Base-by-base conservation (phyloP, 2,113 vertebrate genomes). In the Triplophysa tibetana region DNA sequence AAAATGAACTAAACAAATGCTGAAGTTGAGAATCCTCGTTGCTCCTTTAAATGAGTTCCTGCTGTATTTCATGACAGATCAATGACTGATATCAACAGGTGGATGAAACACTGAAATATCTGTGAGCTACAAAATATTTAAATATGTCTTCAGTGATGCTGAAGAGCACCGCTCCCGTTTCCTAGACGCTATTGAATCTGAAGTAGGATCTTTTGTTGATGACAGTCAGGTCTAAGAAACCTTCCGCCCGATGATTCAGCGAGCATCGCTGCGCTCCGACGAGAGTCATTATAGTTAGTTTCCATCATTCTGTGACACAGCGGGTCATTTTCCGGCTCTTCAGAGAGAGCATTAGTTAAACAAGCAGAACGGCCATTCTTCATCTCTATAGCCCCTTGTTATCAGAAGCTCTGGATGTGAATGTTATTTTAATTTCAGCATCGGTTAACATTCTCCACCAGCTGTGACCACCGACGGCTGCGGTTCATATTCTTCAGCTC, bases 61-160 rank as follows among this genome's bases (percentile, higher is more conserved):
- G 33, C 33, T 38, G 33, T 38, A 8, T 38, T 38, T 7, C 33
- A 38, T 38, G 33, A 38, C 33, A 8, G 6, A 38, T 38, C 0
- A 6, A 38, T 38, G n/a, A 76, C 75, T 87, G 87, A 88, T 80
- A 82, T 85, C 75, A 72, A 33, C 68, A 75, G 83, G 48, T 21
- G 54, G 8, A 58, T 58, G 6, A 68, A 86, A 86, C 85, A 86
- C 84, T 80, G 78, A 75, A 45, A 67, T 72, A 81, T 81, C 77
- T 84, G 84, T 75, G 79, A 72, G 38, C 75, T 68, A 14, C 85
- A 87, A 86, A 58, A 58, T 10, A 10, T 58, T 16, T 0, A 52
- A 52, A 12, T 21, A 74, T 75, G 77, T 85, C 79, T 79, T 78
- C 81, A 70, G 85, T 88, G 86, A 87, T 85, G 68, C 67, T 87